Conservation (phyloP, 2,113 vertebrate genomes). For the Cygnus buccinator region DNA sequence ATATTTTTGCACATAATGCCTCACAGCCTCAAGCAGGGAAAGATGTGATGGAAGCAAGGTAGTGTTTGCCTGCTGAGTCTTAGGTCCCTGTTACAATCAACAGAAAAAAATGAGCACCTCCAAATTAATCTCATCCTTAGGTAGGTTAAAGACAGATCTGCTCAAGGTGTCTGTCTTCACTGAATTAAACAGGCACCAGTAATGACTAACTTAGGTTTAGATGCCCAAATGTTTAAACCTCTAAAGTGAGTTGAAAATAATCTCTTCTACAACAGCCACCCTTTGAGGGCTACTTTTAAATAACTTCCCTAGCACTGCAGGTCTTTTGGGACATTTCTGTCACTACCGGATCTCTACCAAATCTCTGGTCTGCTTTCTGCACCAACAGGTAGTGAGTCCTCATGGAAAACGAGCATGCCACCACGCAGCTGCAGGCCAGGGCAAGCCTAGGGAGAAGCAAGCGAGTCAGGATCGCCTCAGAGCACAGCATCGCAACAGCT, state of each 20-base stretch:
- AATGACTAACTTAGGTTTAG: background rate
- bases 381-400: background rate
- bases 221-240: background rate
- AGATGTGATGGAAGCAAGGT: background rate
- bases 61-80: background rate
- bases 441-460: background rate
- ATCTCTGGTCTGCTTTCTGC: background rate
- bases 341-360: background rate
- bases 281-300: background rate
- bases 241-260: background rate
- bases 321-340: background rate
- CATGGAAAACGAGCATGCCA: accelerated
- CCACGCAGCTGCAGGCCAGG: accelerated
- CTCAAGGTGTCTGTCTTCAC: background rate
- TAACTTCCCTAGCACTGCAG: accelerated
- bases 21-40: background rate
- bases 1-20: background rate
- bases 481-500: background rate
- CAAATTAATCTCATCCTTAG: background rate
- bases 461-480: background rate
- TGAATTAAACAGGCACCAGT: background rate
- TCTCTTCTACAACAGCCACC: background rate
- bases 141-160: background rate
- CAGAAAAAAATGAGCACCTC: background rate
- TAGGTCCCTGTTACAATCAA: background rate